Conservation (phyloP, 1,140 invertebrate genomes). For the Drosophila novamexicana region DNA sequence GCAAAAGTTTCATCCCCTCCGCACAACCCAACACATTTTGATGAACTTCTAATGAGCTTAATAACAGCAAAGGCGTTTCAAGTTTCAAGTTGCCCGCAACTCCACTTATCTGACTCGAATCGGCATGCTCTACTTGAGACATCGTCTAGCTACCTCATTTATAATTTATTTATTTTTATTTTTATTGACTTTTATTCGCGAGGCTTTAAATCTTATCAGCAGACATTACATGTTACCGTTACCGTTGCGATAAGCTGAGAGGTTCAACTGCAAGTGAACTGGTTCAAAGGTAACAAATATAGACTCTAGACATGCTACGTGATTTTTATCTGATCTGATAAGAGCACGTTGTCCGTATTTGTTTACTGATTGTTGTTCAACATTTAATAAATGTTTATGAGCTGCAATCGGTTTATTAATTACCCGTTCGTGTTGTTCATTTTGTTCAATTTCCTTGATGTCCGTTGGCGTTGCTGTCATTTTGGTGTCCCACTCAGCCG, state of each 20-base stretch:
- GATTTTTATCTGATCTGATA: slow-evolving; percentile 22
- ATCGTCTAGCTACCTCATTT: neutral
- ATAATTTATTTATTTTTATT: slow-evolving; percentile 12
- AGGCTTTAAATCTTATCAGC: slow-evolving; percentile 57
- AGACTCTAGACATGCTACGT: slow-evolving; percentile 5
- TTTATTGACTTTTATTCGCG: slow-evolving; percentile 65
- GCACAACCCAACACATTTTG: slow-evolving; percentile 32
- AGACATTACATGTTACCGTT: slow-evolving; percentile 30
- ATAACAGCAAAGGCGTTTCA: slow-evolving; percentile 48
- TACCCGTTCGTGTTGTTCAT: slow-evolving; percentile 53
- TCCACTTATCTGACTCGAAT: slow-evolving; percentile 39
- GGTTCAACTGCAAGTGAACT: slow-evolving; percentile 23
- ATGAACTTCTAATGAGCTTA: slow-evolving; percentile 74
- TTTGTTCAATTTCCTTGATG: slow-evolving; percentile 29
- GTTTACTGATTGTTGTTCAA: slow-evolving; percentile 7
- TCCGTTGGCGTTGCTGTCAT: slow-evolving; percentile 40
- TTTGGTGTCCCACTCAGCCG: slow-evolving; percentile 5
- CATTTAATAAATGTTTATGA: slow-evolving; percentile 52
- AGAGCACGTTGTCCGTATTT: neutral
- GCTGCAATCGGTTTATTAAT: slow-evolving; percentile 29
- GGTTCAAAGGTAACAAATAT: slow-evolving; percentile 39
- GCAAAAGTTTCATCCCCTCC: slow-evolving; percentile 40
- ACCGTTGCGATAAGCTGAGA: slow-evolving; percentile 41
- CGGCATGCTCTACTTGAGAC: slow-evolving; percentile 14
- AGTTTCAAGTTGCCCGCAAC: slow-evolving; percentile 26